Conservation (phyloP, 2,113 vertebrate species). For the Pseudopodoces humilis region DNA sequence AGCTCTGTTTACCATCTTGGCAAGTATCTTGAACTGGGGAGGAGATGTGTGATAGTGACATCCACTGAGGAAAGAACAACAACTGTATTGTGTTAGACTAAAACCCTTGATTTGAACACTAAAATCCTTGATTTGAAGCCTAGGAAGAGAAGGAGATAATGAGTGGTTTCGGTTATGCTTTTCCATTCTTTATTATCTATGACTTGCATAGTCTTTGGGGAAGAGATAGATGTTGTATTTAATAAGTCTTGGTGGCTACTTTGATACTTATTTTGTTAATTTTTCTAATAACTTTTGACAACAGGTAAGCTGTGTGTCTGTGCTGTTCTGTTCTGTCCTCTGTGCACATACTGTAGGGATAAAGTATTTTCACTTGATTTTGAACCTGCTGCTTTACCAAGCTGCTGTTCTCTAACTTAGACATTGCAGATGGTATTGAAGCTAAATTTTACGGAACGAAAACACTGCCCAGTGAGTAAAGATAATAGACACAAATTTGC, state of each 20-base stretch:
- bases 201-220: background rate
- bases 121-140: background rate
- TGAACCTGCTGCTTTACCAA: background rate
- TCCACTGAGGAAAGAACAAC: background rate
- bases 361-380: background rate
- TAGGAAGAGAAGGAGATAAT: background rate
- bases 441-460: background rate
- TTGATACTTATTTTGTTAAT: background rate
- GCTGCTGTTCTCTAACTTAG: background rate
- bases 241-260: background rate
- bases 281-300: background rate
- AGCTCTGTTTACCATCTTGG: background rate
- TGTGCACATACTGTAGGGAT: background rate
- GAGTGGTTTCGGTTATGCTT: background rate
- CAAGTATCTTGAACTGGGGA: background rate
- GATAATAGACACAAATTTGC: background rate
- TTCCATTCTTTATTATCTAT: background rate
- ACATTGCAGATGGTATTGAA: background rate
- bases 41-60: background rate
- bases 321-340: background rate
- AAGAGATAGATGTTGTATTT: background rate
- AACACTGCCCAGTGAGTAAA: background rate
- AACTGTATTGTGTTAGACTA: background rate
- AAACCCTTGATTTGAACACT: background rate
- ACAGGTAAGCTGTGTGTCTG: background rate